These are phyloP conservation scores for Plectropomus leopardus DNA, from an alignment of 2,113 vertebrate species.

Conservation along the genomic window DNA sequence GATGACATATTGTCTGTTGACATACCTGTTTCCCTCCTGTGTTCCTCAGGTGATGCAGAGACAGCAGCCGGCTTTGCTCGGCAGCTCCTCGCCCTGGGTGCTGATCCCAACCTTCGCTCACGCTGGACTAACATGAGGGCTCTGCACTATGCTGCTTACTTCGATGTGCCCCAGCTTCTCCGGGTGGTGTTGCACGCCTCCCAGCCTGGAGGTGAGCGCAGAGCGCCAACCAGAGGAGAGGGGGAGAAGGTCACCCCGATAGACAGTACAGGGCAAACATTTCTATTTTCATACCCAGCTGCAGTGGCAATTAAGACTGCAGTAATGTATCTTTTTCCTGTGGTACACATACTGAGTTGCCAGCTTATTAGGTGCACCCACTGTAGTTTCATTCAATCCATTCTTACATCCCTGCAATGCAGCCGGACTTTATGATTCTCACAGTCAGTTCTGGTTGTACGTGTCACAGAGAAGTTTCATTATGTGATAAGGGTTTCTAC, in stretches of 20 bases:
- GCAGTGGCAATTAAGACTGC: slow-evolving; percentile 10
- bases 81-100: slow-evolving; percentile 91
- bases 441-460: background rate
- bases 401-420: background rate
- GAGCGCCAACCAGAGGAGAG: background rate
- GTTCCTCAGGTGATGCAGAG: slow-evolving; percentile 91
- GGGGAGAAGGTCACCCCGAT: background rate
- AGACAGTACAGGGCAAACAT: slow-evolving; percentile 4
- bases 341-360: slow-evolving; percentile 3
- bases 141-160: slow-evolving; percentile 97
- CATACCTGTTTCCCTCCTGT: background rate
- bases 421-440: background rate
- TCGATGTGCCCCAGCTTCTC: slow-evolving; percentile 96
- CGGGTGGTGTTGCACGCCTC: slow-evolving; percentile 91
- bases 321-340: slow-evolving; percentile 14
- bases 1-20: background rate
- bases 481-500: background rate
- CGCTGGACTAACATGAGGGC: slow-evolving; percentile 99
- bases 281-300: slow-evolving; percentile 36
- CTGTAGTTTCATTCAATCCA: background rate
- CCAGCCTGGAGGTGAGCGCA: slow-evolving; percentile 91
- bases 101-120: slow-evolving; percentile 92
- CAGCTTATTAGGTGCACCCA: background rate
- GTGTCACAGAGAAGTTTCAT: background rate
- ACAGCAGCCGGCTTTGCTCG: slow-evolving; percentile 91